phyloP scores from a whole-genome alignment of 1,140 invertebrate species.

The Dryas iulia region DNA sequence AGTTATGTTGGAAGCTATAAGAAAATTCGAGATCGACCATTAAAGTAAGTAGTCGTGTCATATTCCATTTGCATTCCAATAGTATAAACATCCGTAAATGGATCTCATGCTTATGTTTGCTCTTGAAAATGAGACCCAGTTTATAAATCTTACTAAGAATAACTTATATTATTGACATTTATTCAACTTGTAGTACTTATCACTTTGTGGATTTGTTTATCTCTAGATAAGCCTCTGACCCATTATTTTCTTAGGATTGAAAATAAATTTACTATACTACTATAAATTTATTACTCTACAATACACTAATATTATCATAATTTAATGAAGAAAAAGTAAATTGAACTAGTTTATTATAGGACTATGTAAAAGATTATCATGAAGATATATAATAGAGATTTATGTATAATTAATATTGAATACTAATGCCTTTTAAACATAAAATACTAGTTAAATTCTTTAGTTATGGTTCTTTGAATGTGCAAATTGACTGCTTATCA shows the following conservation, averaged over 20 bases:
- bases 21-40: constrained; percentile 57
- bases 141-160: not conserved
- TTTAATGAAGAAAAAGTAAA: too few species aligned
- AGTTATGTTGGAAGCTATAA: constrained; percentile 67
- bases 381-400: too few species aligned
- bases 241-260: not conserved
- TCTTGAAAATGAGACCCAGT: not conserved
- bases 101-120: not conserved
- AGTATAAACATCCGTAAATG: constrained; percentile 7
- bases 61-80: not conserved
- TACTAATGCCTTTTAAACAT: too few species aligned
- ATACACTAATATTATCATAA: too few species aligned
- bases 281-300: not conserved
- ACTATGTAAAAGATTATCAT: too few species aligned
- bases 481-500: too few species aligned
- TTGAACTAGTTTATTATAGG: too few species aligned
- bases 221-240: not conserved
- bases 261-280: not conserved
- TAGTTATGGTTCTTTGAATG: too few species aligned
- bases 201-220: not conserved
- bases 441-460: too few species aligned
- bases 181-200: not conserved
- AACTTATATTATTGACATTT: not conserved
- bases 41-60: constrained; percentile 50
- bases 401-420: too few species aligned